Evolutionary conservation across 2,113 vertebrate genomes (phyloP), one percentile per base, ranked within the genome.

Genomic region (Isichthys henryi): DNA sequence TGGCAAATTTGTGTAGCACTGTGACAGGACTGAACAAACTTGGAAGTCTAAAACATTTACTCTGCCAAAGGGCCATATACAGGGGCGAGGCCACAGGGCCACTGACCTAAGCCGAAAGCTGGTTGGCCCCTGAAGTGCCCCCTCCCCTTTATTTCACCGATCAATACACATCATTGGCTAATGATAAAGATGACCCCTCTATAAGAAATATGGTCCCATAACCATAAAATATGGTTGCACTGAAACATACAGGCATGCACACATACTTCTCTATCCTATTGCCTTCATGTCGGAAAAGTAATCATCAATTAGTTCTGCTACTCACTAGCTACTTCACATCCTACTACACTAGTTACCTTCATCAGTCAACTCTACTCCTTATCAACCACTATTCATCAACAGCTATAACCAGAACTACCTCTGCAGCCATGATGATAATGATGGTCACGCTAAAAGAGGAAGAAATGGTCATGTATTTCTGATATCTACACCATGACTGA

Each of bases 1-100:
- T 92, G 93, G 93, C 92, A 82, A 93, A 93, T 92, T 94, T 92
- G 87, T 87, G 92, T 56, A 56, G 53, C 53, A 56, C 19, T 0
- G 53, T 7, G 19, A 56, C 53, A 21, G 53, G 19, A 56, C 92
- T 92, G 92, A 93, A 92, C 1, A 77, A 39, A 85, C 52, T 10
- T 89, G 92, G 92, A 92, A 90, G 90, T 50, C 86, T 53, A 91
- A 13, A 91, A 91, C 88, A 93, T 89, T 90, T 91, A 66, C 23
- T 66, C 58, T 27, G 58, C n/a, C 23, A 27, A n/a, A 66, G n/a
- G 23, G n/a, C 62, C n/a, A 66, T 27, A 27, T 66, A 11, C 62
- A 66, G 62, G 1, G n/a, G n/a, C 0, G n/a, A 66, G n/a, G 62
- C 62, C 62, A 31, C 3, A 3, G n/a, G n/a, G n/a, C 62, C 62